These are phyloP conservation scores for Myzus persicae DNA, from an alignment of 1,140 invertebrate genomes.

Conservation along the genomic window DNA sequence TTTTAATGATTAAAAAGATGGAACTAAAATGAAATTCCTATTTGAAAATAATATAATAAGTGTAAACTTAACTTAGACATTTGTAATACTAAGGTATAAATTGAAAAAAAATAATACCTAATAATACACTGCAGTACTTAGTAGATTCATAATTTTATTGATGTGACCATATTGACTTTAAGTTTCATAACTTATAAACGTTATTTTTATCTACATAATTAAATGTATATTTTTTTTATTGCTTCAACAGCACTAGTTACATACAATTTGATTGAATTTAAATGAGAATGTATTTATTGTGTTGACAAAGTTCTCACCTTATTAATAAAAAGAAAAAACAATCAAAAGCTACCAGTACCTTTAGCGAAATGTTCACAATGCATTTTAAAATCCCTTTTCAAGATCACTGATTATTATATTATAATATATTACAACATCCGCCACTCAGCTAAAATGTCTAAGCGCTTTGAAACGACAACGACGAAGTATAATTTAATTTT, in stretches of 20 bases:
- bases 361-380: too few relatives aligned
- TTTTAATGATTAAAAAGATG: not conserved
- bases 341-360: not conserved
- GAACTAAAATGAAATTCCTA: not conserved
- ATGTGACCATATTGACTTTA: not conserved
- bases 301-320: not conserved
- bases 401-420: not conserved
- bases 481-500: not conserved
- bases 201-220: not conserved
- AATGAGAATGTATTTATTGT: not conserved
- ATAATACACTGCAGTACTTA: too few relatives aligned
- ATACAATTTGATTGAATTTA: not conserved
- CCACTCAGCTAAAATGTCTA: slow-evolving; percentile 8
- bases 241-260: not conserved
- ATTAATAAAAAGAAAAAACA: not conserved
- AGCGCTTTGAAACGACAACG: not conserved
- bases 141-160: too few relatives aligned
- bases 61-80: not conserved
- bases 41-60: not conserved
- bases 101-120: not conserved
- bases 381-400: not conserved
- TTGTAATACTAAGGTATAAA: not conserved
- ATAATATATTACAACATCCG: not conserved
- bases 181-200: not conserved
- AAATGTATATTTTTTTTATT: not conserved